Base-by-base conservation (phyloP, 2,888 invertebrate species). In the Orthosia gothica region DNA sequence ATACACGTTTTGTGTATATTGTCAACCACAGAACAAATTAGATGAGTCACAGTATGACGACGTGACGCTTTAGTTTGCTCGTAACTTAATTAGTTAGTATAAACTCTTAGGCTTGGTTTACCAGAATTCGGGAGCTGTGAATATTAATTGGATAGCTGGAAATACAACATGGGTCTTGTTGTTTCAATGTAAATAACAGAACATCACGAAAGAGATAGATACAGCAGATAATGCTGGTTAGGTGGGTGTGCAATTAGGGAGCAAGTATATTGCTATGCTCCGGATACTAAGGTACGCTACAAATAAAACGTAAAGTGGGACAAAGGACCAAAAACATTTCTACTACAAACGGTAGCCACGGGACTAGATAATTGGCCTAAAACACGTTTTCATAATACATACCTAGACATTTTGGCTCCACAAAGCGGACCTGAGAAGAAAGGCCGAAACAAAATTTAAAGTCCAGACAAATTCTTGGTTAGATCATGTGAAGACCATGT, bases 81-180 rank as follows among this genome's bases (percentile, higher is more conserved):
- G 70, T 85, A 76, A 87, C 70, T 72, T 68, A 86, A 86, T 87
- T 84, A 87, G 69, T 70, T 61, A 18, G 62, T 63, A 54, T 32
- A 32, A 64, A 58, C 62, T 76, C 66, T 77, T 61, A 76, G 76
- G 58, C 54, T 74, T 62, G 69, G 76, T 69, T 70, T 54, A 55
- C 58, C 64, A 50, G 64, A 49, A 79, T 62, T 68, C 50, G 5
- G n/a, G 50, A 26, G 45, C 47, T 52, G 57, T 59, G 65, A 79
- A 68, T 70, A 76, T 68, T 78, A 57, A 73, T 68, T 55, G 23
- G 5, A 50, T 49, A 58, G 15, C 15, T 57, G 18, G 5, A 52
- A 32, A 62, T 52, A 63, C 12, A 55, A 64, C 15, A 40, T 26
- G 13, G n/a, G 18, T 12, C 23, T 16, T 69, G 40, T 47, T 68